Base-by-base conservation (phyloP, 2,113 vertebrate species). In the Embiotoca jacksoni region DNA sequence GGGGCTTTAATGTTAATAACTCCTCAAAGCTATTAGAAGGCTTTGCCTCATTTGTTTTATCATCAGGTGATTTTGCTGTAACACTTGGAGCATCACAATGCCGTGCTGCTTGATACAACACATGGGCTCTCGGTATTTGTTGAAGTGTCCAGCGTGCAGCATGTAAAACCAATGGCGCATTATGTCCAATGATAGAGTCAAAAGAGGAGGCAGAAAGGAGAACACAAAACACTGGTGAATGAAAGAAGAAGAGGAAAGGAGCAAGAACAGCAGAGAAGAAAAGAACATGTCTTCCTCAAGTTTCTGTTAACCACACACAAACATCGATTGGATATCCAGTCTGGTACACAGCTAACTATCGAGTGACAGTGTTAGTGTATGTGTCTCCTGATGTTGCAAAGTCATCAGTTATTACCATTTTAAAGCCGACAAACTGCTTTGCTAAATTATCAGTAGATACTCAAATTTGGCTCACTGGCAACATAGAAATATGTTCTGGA, bases 11-110 rank as follows among this genome's bases (percentile, higher is more conserved):
- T 7, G 33, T 61, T 64, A 62, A 85, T 55, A 36, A 32, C 31
- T 66, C 8, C 53, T 80, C 46, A 70, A 73, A 53, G 75, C 56
- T 14, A 33, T 69, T 57, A 31, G 30, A 58, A 31, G 66, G 30
- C 49, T 82, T 50, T 71, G 56, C 4, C 13, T 30, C 63, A 23
- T 77, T 79, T 82, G 60, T 64, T 78, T 75, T 61, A 63, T 61
- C 53, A 79, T 86, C 71, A 76, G 71, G 41, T 78, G 52, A 36
- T 74, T 77, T 71, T 7, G 36, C 74, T 75, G 41, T 62, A 60
- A 63, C 70, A 64, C 69, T 56, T n/a, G 3, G 55, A 56, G 62
- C 46, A 73, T 81, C 33, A 3, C 39, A 65, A 59, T 63, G 47
- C 64, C 71, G 49, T 53, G 54, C 60, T 80, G 75, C 67, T 75